A percentile compares a stretch with the other conserved stretches of the same genome.
Evolutionary conservation across 2,888 invertebrate genomes (phyloP).

Genomic region (Norana najaformis): DNA sequence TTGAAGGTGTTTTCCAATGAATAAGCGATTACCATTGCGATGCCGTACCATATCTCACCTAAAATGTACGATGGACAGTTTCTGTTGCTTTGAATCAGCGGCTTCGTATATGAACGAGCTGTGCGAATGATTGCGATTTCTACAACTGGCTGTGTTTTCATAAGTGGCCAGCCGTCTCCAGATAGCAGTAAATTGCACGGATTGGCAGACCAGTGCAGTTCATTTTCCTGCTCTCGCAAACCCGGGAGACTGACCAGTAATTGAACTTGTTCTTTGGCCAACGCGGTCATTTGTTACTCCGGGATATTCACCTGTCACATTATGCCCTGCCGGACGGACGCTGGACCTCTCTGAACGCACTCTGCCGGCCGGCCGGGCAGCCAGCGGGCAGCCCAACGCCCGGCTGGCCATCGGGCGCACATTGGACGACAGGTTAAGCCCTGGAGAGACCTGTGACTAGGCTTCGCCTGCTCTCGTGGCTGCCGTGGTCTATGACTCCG

Average conservation of each 20-base stretch:
- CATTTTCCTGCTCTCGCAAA: not conserved
- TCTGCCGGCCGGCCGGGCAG: not conserved
- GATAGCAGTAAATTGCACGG: slow-evolving; percentile 21
- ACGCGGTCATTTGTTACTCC: slow-evolving; percentile 22
- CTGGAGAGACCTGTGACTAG: slow-evolving; percentile 23
- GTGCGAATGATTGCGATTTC: not conserved
- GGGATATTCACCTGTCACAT: slow-evolving; percentile 26
- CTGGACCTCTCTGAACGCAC: not conserved
- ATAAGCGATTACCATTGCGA: not conserved
- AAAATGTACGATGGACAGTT: not conserved
- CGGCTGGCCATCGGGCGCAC: not conserved
- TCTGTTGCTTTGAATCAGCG: not conserved
- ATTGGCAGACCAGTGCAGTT: slow-evolving; percentile 20
- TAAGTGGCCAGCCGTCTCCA: not conserved
- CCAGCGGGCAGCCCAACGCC: not conserved
- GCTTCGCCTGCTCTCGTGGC: not conserved
- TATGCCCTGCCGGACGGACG: slow-evolving; percentile 18
- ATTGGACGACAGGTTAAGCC: slow-evolving; percentile 25
- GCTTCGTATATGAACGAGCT: not conserved
- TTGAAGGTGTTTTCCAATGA: not conserved
- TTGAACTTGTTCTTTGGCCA: slow-evolving; percentile 24
- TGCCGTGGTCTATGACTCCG: slow-evolving; percentile 5
- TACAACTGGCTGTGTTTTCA: not conserved
- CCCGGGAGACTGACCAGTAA: slow-evolving; percentile 24
- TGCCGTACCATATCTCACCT: not conserved